These are phyloP conservation scores for Varanus komodoensis DNA, from an alignment of 2,113 vertebrate genomes.

Conservation along the genomic window DNA sequence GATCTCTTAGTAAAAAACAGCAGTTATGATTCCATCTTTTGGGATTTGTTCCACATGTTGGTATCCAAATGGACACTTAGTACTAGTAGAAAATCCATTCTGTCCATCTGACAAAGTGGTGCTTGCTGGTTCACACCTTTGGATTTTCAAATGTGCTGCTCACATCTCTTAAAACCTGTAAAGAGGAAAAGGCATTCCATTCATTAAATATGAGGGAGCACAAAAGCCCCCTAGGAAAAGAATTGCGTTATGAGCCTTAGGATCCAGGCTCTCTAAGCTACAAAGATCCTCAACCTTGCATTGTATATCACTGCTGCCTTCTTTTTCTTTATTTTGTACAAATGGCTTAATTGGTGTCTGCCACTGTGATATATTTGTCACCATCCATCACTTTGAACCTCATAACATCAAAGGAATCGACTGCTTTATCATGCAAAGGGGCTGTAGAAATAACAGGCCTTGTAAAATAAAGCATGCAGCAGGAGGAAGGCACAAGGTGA, in stretches of 20 bases:
- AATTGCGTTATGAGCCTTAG: background rate
- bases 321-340: constrained; percentile 27
- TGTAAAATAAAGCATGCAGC: constrained; percentile 67
- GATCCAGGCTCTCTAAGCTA: constrained; percentile 27
- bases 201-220: constrained; percentile 20
- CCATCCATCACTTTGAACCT: constrained; percentile 69
- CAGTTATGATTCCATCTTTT: background rate
- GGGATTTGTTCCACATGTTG: background rate
- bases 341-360: constrained; percentile 69
- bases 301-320: constrained; percentile 14
- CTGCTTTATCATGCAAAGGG: constrained; percentile 75
- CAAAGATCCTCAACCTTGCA: constrained; percentile 5
- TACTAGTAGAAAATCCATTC: background rate
- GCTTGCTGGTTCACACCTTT: background rate
- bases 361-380: constrained; percentile 69
- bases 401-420: constrained; percentile 75
- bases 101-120: background rate
- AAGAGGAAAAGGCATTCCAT: constrained; percentile 24
- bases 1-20: background rate
- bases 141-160: background rate
- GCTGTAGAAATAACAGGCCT: constrained; percentile 70
- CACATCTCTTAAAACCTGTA: constrained; percentile 17
- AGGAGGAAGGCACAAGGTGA: constrained; percentile 36
- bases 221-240: background rate
- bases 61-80: background rate